Conservation (phyloP, 2,113 vertebrate genomes). For the Dolichallabes microphthalmus region DNA sequence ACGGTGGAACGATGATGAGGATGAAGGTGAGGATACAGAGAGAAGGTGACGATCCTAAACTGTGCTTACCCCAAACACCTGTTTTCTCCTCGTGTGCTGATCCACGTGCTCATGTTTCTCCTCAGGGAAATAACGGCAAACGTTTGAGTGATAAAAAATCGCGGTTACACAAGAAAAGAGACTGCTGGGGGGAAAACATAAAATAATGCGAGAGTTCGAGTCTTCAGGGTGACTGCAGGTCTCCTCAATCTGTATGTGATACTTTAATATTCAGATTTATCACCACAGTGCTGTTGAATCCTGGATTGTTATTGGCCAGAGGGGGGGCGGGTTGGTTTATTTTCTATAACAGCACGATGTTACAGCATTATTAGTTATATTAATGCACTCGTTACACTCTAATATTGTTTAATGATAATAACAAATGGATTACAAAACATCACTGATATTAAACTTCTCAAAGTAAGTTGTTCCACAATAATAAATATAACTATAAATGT, state of each 20-base stretch:
- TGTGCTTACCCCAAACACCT: slow-evolving; percentile 77
- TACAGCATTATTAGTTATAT: background rate
- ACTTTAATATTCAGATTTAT: background rate
- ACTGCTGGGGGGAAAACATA: slow-evolving; percentile 49
- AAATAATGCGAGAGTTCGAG: slow-evolving; percentile 55
- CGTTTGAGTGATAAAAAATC: slow-evolving; percentile 68
- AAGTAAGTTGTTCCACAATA: background rate
- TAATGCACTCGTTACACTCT: background rate
- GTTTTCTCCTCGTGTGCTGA: slow-evolving; percentile 73
- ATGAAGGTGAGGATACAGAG: slow-evolving; percentile 39
- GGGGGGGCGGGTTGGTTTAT: background rate
- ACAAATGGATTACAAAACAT: background rate
- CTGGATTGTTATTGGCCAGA: background rate
- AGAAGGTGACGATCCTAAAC: slow-evolving; percentile 70
- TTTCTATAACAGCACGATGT: background rate
- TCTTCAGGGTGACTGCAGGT: slow-evolving; percentile 24
- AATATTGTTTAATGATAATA: background rate
- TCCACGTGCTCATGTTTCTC: slow-evolving; percentile 69
- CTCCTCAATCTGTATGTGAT: background rate
- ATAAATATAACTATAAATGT: background rate
- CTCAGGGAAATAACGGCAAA: slow-evolving; percentile 69
- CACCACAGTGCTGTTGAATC: background rate
- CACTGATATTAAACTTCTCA: background rate
- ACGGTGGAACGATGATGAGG: slow-evolving; percentile 35
- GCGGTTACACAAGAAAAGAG: slow-evolving; percentile 64